Evolutionary conservation across 2,113 vertebrate species (phyloP), one percentile per base, ranked within the genome.

Genomic region (Leptosomus discolor): DNA sequence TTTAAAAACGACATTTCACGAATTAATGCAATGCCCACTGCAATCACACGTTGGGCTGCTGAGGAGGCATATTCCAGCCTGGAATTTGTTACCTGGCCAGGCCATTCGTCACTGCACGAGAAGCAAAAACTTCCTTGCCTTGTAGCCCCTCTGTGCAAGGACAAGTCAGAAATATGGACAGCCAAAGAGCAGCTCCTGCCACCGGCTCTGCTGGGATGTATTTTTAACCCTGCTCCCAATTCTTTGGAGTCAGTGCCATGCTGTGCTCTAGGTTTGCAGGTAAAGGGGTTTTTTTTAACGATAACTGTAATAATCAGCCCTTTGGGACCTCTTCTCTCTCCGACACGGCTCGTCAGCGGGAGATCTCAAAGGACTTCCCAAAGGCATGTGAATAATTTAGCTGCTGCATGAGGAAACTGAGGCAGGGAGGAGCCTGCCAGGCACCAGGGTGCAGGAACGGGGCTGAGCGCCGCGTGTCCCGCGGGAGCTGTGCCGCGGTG

Each of bases 41-140:
- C 94, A 94, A 92, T 88, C 90, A 36, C 81, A 83, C 18, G 9
- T 69, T 46, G 93, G 93, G 92, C 80, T 97, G 97, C 97, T 95
- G 97, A 97, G 91, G 65, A 97, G 95, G 91, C 95, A 93, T 50
- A 93, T 97, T 97, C 94, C 85, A 88, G 82, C 50, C 61, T 32
- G 90, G 90, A 90, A 95, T 97, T 96, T 97, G 93, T 95, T 97
- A 97, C 96, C 96, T 96, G 95, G 63, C 87, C 90, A 83, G 90
- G 32, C 48, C 75, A 63, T 95, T 94, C 1, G n/a, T 96, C 93
- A 96, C 41, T 9, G 27, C 46, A 45, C 10, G 13, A 91, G 86
- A 69, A 93, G 37, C 23, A 67, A 73, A 96, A 92, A 85, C 86
- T 81, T 96, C 65, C 65, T 71, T 1, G 53, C 65, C 86, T 81